phyloP scores from a whole-genome alignment of 2,888 invertebrate species.

The Ichneumoninae sp. region DNA sequence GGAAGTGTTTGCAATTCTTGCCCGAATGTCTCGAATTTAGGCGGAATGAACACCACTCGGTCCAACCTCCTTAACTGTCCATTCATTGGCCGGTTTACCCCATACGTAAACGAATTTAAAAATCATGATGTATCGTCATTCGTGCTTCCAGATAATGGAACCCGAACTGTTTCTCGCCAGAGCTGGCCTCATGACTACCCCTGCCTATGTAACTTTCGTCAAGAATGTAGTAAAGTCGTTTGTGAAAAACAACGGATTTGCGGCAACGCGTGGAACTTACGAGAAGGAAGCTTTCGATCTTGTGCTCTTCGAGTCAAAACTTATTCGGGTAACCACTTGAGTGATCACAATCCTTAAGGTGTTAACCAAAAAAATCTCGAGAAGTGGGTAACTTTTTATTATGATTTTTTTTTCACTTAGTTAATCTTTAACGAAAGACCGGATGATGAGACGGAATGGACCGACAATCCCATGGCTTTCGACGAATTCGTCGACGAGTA shows the following conservation, averaged over 20 bases:
- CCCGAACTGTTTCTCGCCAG: neutral
- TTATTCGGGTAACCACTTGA: too few species aligned
- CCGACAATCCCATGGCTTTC: neutral
- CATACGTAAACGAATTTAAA: neutral
- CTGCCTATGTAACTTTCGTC: neutral
- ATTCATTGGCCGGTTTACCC: too few species aligned
- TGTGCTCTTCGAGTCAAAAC: neutral
- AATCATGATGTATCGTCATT: neutral
- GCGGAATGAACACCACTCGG: too few species aligned
- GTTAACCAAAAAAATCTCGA: too few species aligned
- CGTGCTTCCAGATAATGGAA: neutral
- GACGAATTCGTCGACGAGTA: neutral
- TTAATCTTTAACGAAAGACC: neutral
- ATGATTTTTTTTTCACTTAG: neutral
- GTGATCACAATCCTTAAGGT: too few species aligned
- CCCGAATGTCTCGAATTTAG: too few species aligned
- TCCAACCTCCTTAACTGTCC: too few species aligned
- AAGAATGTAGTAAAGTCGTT: neutral
- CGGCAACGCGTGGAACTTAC: neutral
- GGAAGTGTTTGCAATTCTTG: too few species aligned
- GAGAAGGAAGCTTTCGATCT: neutral
- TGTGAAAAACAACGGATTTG: neutral
- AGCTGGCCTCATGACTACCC: neutral
- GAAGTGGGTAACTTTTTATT: neutral
- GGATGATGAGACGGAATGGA: neutral